These are phyloP conservation scores for Plagodis pulveraria DNA, from an alignment of 2,888 invertebrate genomes.

Conservation along the genomic window DNA sequence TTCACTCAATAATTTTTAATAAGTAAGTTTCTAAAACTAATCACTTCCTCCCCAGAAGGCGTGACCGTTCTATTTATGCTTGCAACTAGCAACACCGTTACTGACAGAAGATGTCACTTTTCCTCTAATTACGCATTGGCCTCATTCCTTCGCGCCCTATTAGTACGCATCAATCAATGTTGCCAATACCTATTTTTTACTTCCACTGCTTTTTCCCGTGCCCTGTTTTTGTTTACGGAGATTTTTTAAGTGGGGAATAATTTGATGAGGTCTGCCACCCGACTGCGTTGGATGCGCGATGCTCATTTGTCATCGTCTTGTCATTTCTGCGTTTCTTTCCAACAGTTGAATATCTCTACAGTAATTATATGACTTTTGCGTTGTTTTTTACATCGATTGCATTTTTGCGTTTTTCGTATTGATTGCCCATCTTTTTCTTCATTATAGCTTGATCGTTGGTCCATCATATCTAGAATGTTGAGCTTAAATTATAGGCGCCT, in stretches of 20 bases:
- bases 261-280: conserved; percentile 85
- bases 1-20: conserved; percentile 84
- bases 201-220: conserved; percentile 72
- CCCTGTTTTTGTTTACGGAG: conserved; percentile 82
- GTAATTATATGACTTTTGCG: conserved; percentile 82
- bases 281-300: conserved; percentile 78
- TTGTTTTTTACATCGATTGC: conserved; percentile 65
- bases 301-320: conserved; percentile 86
- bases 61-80: conserved; percentile 81
- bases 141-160: conserved; percentile 84
- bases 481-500: too few relatives aligned
- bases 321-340: conserved; percentile 84
- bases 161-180: conserved; percentile 85
- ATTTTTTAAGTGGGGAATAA: conserved; percentile 85
- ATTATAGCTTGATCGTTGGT: conserved; percentile 5
- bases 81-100: conserved; percentile 66
- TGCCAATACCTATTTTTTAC: conserved; percentile 84
- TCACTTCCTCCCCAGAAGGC: conserved; percentile 80
- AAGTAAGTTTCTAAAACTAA: conserved; percentile 81
- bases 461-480: too few relatives aligned
- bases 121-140: conserved; percentile 81
- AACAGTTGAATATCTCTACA: conserved; percentile 77
- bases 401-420: conserved; percentile 52
- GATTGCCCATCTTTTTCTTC: conserved; percentile 43
- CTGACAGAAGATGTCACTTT: conserved; percentile 84